These are phyloP conservation scores for Ascidia mentula DNA, from an alignment of 23 tunicate species.

Conservation along the genomic window DNA sequence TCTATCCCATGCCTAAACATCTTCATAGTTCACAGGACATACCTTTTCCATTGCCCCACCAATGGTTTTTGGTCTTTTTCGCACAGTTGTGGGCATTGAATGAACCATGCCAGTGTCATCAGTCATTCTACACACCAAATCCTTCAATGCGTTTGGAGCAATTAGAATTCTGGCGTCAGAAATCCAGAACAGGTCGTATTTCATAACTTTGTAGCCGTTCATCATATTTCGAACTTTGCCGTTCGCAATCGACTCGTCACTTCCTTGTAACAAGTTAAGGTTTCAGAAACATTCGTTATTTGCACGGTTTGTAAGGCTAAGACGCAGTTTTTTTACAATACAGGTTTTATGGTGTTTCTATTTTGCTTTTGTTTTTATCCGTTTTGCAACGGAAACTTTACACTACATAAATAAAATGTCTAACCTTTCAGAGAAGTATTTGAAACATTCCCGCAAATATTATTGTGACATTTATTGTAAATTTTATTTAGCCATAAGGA, in stretches of 20 bases:
- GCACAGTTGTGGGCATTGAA: slow-evolving; percentile 25
- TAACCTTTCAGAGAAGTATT: no score
- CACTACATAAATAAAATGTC: no score
- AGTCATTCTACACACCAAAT: slow-evolving; percentile 27
- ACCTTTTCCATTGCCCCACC: background rate
- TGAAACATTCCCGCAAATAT: no score
- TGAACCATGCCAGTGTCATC: slow-evolving; percentile 56
- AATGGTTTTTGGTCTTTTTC: background rate
- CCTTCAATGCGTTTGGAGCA: slow-evolving; percentile 8
- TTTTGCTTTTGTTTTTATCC: no score
- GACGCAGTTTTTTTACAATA: no score
- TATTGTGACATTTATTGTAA: no score
- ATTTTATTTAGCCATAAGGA: no score
- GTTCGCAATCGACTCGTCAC: background rate
- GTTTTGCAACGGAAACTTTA: no score
- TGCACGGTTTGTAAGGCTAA: no score
- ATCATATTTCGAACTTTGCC: background rate
- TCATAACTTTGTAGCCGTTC: slow-evolving; percentile 38
- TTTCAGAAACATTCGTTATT: no score
- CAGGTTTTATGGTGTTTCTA: no score
- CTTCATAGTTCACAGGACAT: background rate
- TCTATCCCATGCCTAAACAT: no score
- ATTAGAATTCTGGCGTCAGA: slow-evolving; percentile 53
- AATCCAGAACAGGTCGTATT: slow-evolving; percentile 57
- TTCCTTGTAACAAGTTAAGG: background rate